Percentiles rank a stretch among this genome's conserved stretches.
Conservation (phyloP, 1,140 invertebrate species). For the Anthonomus grandis region DNA sequence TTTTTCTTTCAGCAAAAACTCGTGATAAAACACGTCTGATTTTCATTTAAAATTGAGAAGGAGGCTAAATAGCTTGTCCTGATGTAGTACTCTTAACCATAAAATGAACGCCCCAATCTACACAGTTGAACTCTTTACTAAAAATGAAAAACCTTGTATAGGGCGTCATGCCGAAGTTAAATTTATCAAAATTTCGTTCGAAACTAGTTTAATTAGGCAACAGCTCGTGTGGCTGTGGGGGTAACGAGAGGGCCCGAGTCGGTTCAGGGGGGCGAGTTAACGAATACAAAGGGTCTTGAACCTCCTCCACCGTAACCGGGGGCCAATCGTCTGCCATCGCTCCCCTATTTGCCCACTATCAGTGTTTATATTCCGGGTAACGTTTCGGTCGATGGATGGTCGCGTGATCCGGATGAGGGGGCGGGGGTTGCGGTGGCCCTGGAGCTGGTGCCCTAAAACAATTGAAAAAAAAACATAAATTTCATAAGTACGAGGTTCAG, state of each 20-base stretch:
- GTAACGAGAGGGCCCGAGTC: conserved; percentile 21
- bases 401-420: conserved; percentile 47
- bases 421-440: conserved; percentile 34
- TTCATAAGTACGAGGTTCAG: too few species aligned
- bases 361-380: conserved; percentile 62
- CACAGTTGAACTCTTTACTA: neutral
- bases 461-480: too few species aligned
- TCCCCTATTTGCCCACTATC: conserved; percentile 49
- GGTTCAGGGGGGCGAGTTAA: conserved; percentile 18
- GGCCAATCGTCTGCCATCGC: conserved; percentile 12
- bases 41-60: too few species aligned
- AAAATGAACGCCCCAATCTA: neutral
- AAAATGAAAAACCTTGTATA: neutral
- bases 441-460: conserved; percentile 37
- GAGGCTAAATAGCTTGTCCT: too few species aligned
- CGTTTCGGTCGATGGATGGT: conserved; percentile 51
- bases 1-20: too few species aligned
- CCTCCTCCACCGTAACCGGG: neutral
- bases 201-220: neutral
- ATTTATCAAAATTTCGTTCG: neutral
- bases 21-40: too few species aligned
- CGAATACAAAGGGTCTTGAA: conserved; percentile 18
- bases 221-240: conserved; percentile 16
- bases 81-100: neutral
- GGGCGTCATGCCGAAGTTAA: neutral